Evolutionary conservation across 2,797 vertebrate genomes (phyloP).

Genomic region (Eospalax fontanierii): DNA sequence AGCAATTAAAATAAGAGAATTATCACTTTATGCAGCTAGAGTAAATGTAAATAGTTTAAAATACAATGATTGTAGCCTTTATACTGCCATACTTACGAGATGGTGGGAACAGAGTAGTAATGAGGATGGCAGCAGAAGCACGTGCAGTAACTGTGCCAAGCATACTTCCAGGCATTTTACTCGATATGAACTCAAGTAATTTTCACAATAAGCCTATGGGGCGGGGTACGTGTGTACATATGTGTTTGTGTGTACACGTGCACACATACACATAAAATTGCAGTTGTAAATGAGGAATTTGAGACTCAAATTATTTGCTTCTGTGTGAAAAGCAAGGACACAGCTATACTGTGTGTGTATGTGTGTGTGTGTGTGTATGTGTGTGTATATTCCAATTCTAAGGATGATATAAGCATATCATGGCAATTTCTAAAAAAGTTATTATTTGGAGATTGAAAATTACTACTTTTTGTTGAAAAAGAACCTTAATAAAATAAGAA

Average conservation of each 20-base stretch:
- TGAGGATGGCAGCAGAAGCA: not conserved
- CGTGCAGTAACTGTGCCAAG: not conserved
- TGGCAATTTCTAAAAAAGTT: slow-evolving; percentile 46
- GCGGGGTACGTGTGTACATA: no score
- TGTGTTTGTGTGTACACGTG: no score
- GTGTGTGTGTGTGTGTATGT: not conserved
- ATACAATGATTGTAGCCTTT: not conserved
- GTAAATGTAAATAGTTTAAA: slow-evolving; percentile 24
- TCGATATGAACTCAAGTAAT: not conserved
- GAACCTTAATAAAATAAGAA: not conserved
- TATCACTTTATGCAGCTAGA: not conserved
- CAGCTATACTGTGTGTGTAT: not conserved
- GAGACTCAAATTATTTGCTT: not conserved
- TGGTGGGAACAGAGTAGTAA: not conserved
- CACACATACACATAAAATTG: not conserved
- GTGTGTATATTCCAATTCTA: not conserved
- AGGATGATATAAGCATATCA: not conserved
- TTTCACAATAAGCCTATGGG: not conserved
- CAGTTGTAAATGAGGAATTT: not conserved
- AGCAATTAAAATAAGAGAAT: slow-evolving; percentile 42
- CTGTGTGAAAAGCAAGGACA: not conserved
- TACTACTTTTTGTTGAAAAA: slow-evolving; percentile 9
- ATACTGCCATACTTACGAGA: not conserved
- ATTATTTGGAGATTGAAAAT: slow-evolving; percentile 24
- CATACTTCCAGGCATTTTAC: not conserved